Conservation (phyloP, 2,888 invertebrate genomes). For the Marasmarcha lunaedactyla region DNA sequence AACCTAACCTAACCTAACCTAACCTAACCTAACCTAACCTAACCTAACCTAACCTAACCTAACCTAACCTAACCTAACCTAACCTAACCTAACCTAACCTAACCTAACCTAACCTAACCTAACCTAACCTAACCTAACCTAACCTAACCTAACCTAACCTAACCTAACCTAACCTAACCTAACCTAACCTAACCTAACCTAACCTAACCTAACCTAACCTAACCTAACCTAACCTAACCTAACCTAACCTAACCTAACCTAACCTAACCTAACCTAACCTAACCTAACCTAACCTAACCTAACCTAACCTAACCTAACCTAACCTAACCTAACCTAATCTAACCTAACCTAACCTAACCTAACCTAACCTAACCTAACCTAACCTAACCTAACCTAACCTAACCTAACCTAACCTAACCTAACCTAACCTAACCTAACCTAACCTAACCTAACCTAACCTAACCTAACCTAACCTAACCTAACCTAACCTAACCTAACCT, state of each 20-base stretch:
- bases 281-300: slow-evolving; percentile 10
- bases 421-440: slow-evolving; percentile 13
- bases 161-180: slow-evolving; percentile 8
- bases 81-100: slow-evolving; percentile 12
- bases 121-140: slow-evolving; percentile 7
- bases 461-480: slow-evolving; percentile 6
- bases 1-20: slow-evolving; percentile 9
- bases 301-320: slow-evolving; percentile 8
- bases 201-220: slow-evolving; percentile 5
- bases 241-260: slow-evolving; percentile 11
- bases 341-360: slow-evolving; percentile 16
- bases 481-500: slow-evolving; percentile 6
- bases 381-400: slow-evolving; percentile 13
- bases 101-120: slow-evolving; percentile 11
- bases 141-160: slow-evolving; percentile 9
- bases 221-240: slow-evolving; percentile 7
- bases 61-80: slow-evolving; percentile 11
- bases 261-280: slow-evolving; percentile 12
- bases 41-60: slow-evolving; percentile 8
- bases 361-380: slow-evolving; percentile 15
- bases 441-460: slow-evolving; percentile 7
- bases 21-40: slow-evolving; percentile 7
- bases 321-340: slow-evolving; percentile 13
- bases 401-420: slow-evolving; percentile 14
- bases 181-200: slow-evolving; percentile 9